Evolutionary conservation across 2,888 invertebrate species (phyloP).

Genomic region (Melanchra persicariae): DNA sequence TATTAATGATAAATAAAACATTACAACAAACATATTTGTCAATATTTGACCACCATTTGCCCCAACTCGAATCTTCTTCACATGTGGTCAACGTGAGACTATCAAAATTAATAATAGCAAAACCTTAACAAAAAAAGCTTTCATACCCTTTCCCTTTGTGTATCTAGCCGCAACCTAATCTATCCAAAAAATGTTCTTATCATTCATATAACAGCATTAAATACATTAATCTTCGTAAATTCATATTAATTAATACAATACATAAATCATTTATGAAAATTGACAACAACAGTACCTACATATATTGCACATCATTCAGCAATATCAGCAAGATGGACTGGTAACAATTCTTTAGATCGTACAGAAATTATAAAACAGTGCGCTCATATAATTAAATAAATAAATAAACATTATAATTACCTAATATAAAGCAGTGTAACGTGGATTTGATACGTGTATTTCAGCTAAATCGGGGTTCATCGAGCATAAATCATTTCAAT

Average conservation of each 20-base stretch:
- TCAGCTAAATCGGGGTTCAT: conserved; percentile 24
- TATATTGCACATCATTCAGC: conserved; percentile 20
- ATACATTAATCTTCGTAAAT: conserved; percentile 12
- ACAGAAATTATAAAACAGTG: neutral
- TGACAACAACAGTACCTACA: conserved; percentile 2
- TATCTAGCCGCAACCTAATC: conserved; percentile 10
- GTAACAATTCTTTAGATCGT: neutral
- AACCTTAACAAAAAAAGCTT: neutral
- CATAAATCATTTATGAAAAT: neutral
- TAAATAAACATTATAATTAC: conserved; percentile 8
- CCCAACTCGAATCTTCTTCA: too few species aligned
- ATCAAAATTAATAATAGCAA: neutral
- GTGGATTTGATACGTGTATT: conserved; percentile 17
- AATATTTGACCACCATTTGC: neutral
- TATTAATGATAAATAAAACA: neutral
- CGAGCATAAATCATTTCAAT: conserved; percentile 10
- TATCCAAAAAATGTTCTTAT: neutral
- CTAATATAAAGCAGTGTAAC: neutral
- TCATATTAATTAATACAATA: conserved; percentile 9
- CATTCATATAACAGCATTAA: neutral
- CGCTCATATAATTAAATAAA: neutral
- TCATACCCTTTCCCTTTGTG: neutral
- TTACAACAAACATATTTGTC: neutral
- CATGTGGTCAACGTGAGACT: too few species aligned
- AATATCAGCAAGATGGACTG: conserved; percentile 18